Conservation (phyloP, 2,113 vertebrate species). For the Hippocampus zosterae region DNA sequence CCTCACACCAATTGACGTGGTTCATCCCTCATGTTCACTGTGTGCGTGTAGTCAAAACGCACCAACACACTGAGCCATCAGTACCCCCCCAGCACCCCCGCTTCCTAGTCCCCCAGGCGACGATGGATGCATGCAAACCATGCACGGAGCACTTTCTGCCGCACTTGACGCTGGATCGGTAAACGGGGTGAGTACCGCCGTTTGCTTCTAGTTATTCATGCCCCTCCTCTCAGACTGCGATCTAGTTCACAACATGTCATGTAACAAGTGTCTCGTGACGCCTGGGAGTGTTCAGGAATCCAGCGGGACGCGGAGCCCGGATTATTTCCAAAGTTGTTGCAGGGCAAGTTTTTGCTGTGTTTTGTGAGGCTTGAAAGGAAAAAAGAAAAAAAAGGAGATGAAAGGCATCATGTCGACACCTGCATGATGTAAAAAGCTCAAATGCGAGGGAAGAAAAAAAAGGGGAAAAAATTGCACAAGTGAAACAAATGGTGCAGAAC, state of each 20-base stretch:
- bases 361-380: no score
- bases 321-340: slow-evolving; percentile 3
- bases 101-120: background rate
- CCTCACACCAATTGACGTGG: slow-evolving; percentile 29
- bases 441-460: background rate
- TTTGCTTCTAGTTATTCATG: background rate
- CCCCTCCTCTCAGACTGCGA: background rate
- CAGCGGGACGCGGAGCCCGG: background rate
- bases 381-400: background rate
- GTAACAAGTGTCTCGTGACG: slow-evolving; percentile 47
- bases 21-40: slow-evolving; percentile 52
- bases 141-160: slow-evolving; percentile 9
- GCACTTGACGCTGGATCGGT: slow-evolving; percentile 15
- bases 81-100: background rate
- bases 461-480: no score
- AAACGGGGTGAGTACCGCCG: slow-evolving; percentile 50
- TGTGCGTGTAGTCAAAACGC: slow-evolving; percentile 25
- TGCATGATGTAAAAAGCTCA: no score
- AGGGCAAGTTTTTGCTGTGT: background rate
- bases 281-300: background rate
- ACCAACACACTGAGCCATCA: slow-evolving; percentile 22
- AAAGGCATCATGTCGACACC: background rate
- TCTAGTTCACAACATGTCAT: slow-evolving; percentile 9
- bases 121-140: slow-evolving; percentile 22
- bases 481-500: background rate